Evolutionary conservation across 2,888 invertebrate species (phyloP).

Genomic region (Nephrotoma appendiculata): DNA sequence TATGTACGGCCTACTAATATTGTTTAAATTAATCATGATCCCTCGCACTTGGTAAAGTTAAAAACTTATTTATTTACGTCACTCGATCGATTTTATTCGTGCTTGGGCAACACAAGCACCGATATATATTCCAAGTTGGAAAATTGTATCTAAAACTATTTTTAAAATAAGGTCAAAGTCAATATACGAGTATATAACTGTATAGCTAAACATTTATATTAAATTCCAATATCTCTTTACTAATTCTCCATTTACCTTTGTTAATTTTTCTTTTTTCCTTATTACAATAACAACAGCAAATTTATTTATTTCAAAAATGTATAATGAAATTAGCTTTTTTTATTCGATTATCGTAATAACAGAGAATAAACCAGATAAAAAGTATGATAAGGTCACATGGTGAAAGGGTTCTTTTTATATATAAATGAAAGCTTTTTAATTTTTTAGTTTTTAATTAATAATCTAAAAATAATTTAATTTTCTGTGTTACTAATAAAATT

Average conservation of each 20-base stretch:
- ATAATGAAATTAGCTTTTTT: too few relatives aligned
- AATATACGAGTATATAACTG: not conserved
- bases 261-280: not conserved
- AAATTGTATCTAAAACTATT: not conserved
- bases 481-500: not conserved
- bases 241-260: not conserved
- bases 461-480: not conserved
- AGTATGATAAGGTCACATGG: not conserved
- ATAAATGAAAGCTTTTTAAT: not conserved
- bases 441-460: not conserved
- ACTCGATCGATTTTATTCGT: too few relatives aligned
- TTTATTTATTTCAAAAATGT: not conserved
- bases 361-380: not conserved
- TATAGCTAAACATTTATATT: not conserved
- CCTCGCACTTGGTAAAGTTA: too few relatives aligned
- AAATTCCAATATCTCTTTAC: not conserved
- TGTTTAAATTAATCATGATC: too few relatives aligned
- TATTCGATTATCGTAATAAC: too few relatives aligned
- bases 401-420: not conserved
- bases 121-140: too few relatives aligned
- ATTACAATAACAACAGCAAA: not conserved
- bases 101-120: too few relatives aligned
- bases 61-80: too few relatives aligned
- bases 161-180: not conserved
- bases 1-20: too few relatives aligned